A percentile compares a stretch with the other conserved stretches of the same genome.
phyloP scores from a whole-genome alignment of 1,140 invertebrate genomes.

The Gerris buenoi region DNA sequence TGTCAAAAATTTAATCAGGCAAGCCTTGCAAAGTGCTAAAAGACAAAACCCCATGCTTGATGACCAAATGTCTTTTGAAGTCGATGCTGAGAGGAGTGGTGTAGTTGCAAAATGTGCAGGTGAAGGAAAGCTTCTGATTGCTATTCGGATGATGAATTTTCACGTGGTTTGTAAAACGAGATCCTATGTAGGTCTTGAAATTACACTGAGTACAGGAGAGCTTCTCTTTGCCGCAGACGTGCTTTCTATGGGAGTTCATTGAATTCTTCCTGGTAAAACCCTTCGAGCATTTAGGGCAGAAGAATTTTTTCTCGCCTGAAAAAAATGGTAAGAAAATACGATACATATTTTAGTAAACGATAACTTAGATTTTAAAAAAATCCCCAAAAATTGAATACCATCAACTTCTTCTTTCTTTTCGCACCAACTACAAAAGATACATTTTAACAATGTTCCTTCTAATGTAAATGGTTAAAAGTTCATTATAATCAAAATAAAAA shows the following conservation, averaged over 20 bases:
- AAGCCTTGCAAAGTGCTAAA: background rate
- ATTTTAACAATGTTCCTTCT: too few relatives aligned
- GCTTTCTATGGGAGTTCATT: constrained; percentile 4
- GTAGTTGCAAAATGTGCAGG: background rate
- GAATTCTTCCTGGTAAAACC: constrained; percentile 37
- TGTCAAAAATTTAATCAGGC: too few relatives aligned
- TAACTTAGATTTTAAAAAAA: background rate
- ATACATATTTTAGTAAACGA: background rate
- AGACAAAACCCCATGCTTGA: background rate
- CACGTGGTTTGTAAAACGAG: too few relatives aligned
- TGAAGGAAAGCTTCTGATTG: background rate
- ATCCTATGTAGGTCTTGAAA: background rate
- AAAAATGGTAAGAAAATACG: background rate
- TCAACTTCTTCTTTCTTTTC: too few relatives aligned
- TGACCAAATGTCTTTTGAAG: background rate
- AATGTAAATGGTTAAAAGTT: too few relatives aligned
- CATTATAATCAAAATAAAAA: too few relatives aligned
- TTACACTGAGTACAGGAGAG: background rate
- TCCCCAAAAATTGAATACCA: too few relatives aligned
- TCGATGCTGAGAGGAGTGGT: background rate
- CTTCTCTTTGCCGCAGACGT: background rate
- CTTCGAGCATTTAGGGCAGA: constrained; percentile 28
- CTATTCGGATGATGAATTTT: too few relatives aligned
- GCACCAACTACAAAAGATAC: too few relatives aligned
- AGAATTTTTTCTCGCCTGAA: constrained; percentile 46